phyloP scores from a whole-genome alignment of 2,113 vertebrate species.

The Nicator chloris region DNA sequence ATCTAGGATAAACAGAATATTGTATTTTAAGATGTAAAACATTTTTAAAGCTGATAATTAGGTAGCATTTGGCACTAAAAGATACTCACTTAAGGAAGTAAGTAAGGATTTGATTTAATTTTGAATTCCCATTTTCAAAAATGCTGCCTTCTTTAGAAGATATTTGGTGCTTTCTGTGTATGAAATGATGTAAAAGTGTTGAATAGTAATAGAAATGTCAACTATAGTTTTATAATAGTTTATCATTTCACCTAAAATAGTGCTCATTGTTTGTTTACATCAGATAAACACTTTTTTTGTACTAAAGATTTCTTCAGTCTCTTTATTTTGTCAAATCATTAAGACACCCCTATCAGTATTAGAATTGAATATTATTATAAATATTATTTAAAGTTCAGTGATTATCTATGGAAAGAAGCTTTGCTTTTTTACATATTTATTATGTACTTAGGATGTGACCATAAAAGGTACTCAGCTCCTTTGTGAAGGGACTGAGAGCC shows the following conservation, averaged over 20 bases:
- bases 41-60: slow-evolving; percentile 62
- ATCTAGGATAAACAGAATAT: slow-evolving; percentile 70
- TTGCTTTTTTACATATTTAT: slow-evolving; percentile 28
- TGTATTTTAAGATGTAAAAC: slow-evolving; percentile 70
- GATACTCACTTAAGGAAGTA: slow-evolving; percentile 61
- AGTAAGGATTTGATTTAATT: slow-evolving; percentile 58
- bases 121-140: slow-evolving; percentile 15
- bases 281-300: slow-evolving; percentile 13
- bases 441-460: background rate
- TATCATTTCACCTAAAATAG: background rate
- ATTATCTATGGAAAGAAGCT: background rate
- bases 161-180: background rate
- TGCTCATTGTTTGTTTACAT: background rate
- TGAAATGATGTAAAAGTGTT: background rate
- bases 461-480: background rate
- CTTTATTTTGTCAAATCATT: background rate
- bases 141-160: background rate
- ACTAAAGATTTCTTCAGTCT: background rate
- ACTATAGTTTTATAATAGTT: background rate
- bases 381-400: slow-evolving; percentile 41
- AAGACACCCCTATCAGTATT: background rate
- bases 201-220: background rate
- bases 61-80: slow-evolving; percentile 25
- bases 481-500: background rate
- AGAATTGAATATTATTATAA: background rate